phyloP scores from a whole-genome alignment of 2,888 invertebrate genomes.

The Pristionchus fissidentatus region DNA sequence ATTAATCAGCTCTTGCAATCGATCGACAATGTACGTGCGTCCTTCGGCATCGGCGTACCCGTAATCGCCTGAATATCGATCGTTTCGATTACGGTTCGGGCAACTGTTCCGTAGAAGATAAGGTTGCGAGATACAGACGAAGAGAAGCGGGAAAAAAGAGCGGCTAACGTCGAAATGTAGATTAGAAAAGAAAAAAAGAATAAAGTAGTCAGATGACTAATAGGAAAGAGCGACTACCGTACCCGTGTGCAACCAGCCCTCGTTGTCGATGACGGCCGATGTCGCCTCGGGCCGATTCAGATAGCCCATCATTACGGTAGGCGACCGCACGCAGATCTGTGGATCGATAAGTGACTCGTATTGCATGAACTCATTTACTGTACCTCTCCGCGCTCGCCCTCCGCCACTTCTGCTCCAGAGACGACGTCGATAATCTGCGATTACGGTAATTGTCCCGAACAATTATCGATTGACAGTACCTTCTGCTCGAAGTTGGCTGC shows the following conservation, averaged over 20 bases:
- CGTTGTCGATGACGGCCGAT: constrained; percentile 81
- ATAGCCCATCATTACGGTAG: constrained; percentile 87
- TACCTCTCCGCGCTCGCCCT: constrained; percentile 84
- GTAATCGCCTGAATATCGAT: constrained; percentile 60
- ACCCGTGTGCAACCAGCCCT: constrained; percentile 85
- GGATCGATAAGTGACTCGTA: not conserved
- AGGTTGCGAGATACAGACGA: too few relatives aligned
- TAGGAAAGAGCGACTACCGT: not conserved
- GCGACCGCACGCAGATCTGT: constrained; percentile 86
- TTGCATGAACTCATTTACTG: too few relatives aligned
- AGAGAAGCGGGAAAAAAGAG: too few relatives aligned
- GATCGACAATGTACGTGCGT: constrained; percentile 68
- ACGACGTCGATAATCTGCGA: constrained; percentile 75
- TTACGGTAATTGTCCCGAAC: not conserved
- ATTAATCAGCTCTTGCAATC: constrained; percentile 73
- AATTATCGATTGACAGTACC: constrained; percentile 65
- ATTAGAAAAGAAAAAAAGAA: not conserved
- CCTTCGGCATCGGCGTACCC: constrained; percentile 66
- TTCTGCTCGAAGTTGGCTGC: constrained; percentile 82
- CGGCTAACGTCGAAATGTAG: not conserved
- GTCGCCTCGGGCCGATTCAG: constrained; percentile 85
- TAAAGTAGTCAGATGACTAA: not conserved
- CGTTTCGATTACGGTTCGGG: too few relatives aligned
- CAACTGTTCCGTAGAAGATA: not conserved
- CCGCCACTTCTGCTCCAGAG: constrained; percentile 80